Conservation (phyloP, 2,888 invertebrate genomes). For the Apocheima hispidaria region DNA sequence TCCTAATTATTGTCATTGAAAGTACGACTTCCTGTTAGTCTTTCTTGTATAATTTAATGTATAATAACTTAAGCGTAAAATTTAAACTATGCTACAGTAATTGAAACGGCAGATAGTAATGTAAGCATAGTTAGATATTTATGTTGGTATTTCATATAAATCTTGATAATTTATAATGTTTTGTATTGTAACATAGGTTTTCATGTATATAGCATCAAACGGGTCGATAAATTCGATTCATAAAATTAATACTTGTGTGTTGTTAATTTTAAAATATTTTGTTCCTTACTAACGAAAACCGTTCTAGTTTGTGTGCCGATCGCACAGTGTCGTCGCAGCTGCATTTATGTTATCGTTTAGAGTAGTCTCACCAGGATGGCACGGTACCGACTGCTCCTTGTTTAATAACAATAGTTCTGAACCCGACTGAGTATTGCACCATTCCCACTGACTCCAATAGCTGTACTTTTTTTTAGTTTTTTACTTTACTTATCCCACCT, state of each 20-base stretch:
- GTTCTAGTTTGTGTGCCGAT: constrained; percentile 36
- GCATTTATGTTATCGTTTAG: constrained; percentile 50
- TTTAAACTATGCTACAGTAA: constrained; percentile 28
- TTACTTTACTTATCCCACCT: constrained; percentile 73
- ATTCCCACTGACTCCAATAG: constrained; percentile 65
- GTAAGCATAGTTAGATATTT: constrained; percentile 38
- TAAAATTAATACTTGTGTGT: constrained; percentile 36
- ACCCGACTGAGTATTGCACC: constrained; percentile 62
- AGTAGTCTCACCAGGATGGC: constrained; percentile 43
- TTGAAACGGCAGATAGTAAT: constrained; percentile 24
- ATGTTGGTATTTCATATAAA: constrained; percentile 38
- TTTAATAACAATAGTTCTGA: constrained; percentile 57
- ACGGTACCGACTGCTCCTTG: constrained; percentile 37
- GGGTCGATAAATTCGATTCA: constrained; percentile 28
- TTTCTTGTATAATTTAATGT: constrained; percentile 38
- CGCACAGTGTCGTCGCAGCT: constrained; percentile 42
- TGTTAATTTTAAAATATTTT: constrained; percentile 39
- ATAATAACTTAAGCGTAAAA: constrained; percentile 32
- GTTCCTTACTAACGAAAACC: constrained; percentile 45
- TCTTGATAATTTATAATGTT: constrained; percentile 52
- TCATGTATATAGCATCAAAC: constrained; percentile 45
- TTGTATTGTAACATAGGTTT: constrained; percentile 50
- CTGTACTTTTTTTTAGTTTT: constrained; percentile 53
- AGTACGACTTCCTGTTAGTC: constrained; percentile 50
- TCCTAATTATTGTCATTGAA: constrained; percentile 44